Evolutionary conservation across 2,113 vertebrate species (phyloP).

Genomic region (Stictonetta naevosa): DNA sequence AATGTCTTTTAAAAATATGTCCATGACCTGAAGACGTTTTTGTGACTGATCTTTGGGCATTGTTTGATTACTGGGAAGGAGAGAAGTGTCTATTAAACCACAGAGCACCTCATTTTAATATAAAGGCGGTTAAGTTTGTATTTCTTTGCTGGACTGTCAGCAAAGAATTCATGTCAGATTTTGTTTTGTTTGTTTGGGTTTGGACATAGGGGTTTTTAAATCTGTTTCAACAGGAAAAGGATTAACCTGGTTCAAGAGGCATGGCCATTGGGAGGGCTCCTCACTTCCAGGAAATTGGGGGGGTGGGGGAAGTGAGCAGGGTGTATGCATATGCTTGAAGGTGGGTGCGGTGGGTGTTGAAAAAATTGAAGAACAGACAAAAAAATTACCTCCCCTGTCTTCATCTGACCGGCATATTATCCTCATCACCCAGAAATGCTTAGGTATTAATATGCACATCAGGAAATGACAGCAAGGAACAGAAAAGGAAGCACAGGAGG

Average conservation of each 20-base stretch:
- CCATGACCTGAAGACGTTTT: not conserved
- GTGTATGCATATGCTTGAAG: not conserved
- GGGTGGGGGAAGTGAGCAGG: too few relatives aligned
- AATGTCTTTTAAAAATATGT: not conserved
- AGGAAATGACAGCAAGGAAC: not conserved
- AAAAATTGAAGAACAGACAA: not conserved
- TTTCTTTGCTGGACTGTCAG: not conserved
- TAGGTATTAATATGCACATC: not conserved
- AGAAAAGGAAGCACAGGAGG: not conserved
- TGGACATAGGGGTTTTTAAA: not conserved
- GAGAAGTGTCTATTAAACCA: not conserved
- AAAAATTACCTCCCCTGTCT: not conserved
- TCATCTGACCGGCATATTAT: not conserved
- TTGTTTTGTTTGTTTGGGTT: not conserved
- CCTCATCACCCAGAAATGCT: not conserved
- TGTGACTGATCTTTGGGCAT: not conserved
- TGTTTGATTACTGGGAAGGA: not conserved
- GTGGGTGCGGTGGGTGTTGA: not conserved
- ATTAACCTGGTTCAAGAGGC: not conserved
- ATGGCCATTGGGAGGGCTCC: fast-evolving
- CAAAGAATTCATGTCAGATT: not conserved
- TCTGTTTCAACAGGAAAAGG: not conserved
- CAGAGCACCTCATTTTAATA: not conserved
- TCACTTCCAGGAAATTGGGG: not conserved
- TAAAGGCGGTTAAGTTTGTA: not conserved